phyloP scores from a whole-genome alignment of 2,888 invertebrate genomes.

The Xestia sexstrigata region DNA sequence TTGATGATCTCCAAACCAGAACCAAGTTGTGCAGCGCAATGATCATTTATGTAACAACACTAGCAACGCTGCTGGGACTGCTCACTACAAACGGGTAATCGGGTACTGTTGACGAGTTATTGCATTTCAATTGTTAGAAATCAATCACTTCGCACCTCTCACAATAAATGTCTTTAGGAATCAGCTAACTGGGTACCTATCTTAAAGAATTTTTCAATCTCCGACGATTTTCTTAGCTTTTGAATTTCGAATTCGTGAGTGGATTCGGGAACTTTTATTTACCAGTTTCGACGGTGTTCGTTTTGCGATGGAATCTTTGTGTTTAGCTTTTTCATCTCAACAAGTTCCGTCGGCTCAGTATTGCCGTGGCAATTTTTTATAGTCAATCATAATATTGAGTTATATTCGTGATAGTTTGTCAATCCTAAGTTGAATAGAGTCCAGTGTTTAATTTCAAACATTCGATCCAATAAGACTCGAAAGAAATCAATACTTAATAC shows the following conservation, averaged over 20 bases:
- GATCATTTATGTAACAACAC: neutral
- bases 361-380: neutral
- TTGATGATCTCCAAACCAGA: neutral
- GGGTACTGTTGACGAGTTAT: neutral
- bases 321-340: neutral
- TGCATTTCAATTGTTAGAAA: neutral
- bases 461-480: neutral
- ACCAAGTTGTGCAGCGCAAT: neutral
- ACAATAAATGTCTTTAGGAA: neutral
- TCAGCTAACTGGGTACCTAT: neutral
- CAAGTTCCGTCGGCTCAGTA: neutral
- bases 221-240: neutral
- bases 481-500: slow-evolving; percentile 9
- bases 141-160: neutral
- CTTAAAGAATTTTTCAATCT: neutral
- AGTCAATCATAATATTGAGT: neutral
- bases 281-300: neutral
- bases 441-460: neutral
- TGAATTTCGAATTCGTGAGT: neutral
- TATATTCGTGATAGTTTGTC: neutral
- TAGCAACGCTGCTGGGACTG: neutral
- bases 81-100: neutral
- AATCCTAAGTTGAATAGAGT: neutral
- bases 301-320: neutral
- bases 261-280: neutral